Conservation (phyloP, 1,140 invertebrate genomes). For the Brachionus koreanus region DNA sequence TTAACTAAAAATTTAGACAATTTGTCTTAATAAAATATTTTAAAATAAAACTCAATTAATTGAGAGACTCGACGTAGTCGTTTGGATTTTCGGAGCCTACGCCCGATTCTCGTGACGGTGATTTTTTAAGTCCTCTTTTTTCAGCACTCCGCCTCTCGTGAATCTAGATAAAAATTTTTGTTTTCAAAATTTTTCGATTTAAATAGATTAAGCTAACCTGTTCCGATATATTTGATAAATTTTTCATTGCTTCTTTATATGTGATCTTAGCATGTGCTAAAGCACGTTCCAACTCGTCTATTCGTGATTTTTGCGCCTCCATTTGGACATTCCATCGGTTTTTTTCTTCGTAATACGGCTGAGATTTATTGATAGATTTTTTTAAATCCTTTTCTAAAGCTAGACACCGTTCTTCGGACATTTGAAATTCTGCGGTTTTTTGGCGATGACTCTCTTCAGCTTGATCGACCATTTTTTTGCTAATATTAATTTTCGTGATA, state of each 20-base stretch:
- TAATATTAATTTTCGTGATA: slow-evolving; percentile 70
- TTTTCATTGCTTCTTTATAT: slow-evolving; percentile 57
- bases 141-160: background rate
- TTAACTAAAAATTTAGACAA: background rate
- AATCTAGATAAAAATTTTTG: slow-evolving; percentile 20
- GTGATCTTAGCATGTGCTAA: slow-evolving; percentile 55
- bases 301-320: slow-evolving; percentile 52
- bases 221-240: slow-evolving; percentile 61
- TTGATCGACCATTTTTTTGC: slow-evolving; percentile 43
- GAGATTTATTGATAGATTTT: slow-evolving; percentile 35
- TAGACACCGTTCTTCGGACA: background rate
- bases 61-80: background rate
- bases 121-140: slow-evolving; percentile 53
- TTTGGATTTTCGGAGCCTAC: slow-evolving; percentile 70
- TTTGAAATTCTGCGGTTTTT: slow-evolving; percentile 35
- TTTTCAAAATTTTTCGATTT: background rate
- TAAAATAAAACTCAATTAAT: background rate
- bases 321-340: slow-evolving; percentile 37
- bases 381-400: slow-evolving; percentile 25
- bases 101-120: slow-evolving; percentile 71
- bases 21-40: background rate
- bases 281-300: slow-evolving; percentile 54
- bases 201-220: slow-evolving; percentile 53
- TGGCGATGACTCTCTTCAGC: slow-evolving; percentile 27
- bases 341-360: slow-evolving; percentile 43